Percentiles rank a stretch among this genome's conserved stretches.
These are phyloP conservation scores for Bombus superbus DNA, from an alignment of 1,140 invertebrate species.

Conservation along the genomic window DNA sequence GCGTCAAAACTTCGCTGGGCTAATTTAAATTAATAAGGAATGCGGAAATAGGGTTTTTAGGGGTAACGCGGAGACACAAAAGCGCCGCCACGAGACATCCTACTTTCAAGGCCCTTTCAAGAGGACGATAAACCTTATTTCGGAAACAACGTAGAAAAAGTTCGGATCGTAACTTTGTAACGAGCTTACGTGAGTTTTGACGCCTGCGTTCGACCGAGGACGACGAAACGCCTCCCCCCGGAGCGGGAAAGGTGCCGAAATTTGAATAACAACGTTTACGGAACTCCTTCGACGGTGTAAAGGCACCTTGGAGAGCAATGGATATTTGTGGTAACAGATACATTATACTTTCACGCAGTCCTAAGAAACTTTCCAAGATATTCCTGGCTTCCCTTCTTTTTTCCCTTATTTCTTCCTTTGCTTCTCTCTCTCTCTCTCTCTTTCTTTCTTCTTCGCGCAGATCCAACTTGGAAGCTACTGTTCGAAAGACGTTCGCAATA, in stretches of 20 bases:
- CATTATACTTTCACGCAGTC: constrained; percentile 38
- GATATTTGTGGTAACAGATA: constrained; percentile 52
- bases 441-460: not conserved
- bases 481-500: constrained; percentile 2
- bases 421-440: not conserved
- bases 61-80: no score
- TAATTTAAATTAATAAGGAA: not conserved
- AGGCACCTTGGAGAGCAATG: constrained; percentile 41
- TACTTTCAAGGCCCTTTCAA: not conserved
- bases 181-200: constrained; percentile 32
- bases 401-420: not conserved
- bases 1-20: not conserved
- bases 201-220: not conserved
- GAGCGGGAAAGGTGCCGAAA: constrained; percentile 33
- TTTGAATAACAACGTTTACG: constrained; percentile 50
- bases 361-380: constrained; percentile 38
- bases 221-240: constrained; percentile 2
- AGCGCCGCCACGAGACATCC: not conserved
- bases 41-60: not conserved
- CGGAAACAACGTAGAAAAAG: constrained; percentile 33
- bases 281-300: constrained; percentile 38
- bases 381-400: not conserved
- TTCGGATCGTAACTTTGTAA: constrained; percentile 22
- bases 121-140: constrained; percentile 30
- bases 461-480: not conserved